Base-by-base conservation (phyloP, 1,140 invertebrate genomes). In the Penaeus chinensis region DNA sequence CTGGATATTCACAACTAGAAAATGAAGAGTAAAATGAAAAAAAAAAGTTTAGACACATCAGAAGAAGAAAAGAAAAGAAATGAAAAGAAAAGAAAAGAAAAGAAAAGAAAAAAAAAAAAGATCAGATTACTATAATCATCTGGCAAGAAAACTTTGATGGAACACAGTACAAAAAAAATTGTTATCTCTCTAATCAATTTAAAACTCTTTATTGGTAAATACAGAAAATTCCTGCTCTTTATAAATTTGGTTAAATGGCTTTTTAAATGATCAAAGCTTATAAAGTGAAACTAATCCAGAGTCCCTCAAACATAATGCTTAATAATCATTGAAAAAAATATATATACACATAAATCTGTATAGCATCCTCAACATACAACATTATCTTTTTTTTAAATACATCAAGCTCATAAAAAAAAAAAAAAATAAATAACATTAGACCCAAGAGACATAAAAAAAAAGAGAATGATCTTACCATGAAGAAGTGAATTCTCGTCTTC, bases 401-500 rank as follows among this genome's bases (percentile, higher is more conserved):
- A 22, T n/a, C 8, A 42, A 42, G 37, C 37, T 42, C 37, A 42
- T 42, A 42, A 5, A 42, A 3, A 0, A 4, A 42, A 78, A 32
- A 42, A 5, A 42, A 3, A 0, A 4, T 2, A 78, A 32, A 32
- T 78, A n/a, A 42, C 37, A 78, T 18, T 76, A 11, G 18, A n/a
- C 20, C 13, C 8, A n/a, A 22, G 19, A 60, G 20, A 81, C 19
- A 7, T 8, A 47, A 65, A 82, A 63, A 11, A 62, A 16, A 24
- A 10, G n/a, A 18, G n/a, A 19, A 27, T 18, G 5, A 81, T 22
- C 42, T 85, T 61, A 90, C 90, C 90, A 82, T 90, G 88, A n/a
- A 90, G 85, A 11, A 90, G 85, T 2, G 90, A 89, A 80, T 90
- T 90, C 66, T 90, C 90, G 77, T 90, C 90, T 82, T 90, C 90